Evolutionary conservation across 2,888 invertebrate species (phyloP).

Genomic region (Ommatoiulus sabulosus): DNA sequence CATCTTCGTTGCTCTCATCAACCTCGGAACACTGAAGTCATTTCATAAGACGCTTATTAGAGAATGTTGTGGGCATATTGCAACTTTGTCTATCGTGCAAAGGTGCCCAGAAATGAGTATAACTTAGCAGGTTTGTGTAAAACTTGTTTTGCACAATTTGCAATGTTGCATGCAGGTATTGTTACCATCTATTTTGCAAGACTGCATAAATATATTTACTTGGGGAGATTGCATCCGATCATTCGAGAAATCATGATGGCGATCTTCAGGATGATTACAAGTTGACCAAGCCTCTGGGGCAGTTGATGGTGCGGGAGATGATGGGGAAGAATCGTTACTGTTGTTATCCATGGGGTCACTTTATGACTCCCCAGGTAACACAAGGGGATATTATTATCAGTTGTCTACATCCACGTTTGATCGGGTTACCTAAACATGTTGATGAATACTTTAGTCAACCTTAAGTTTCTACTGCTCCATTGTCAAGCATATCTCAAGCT

Average conservation of each 20-base stretch:
- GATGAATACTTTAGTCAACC: not conserved
- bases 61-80: not conserved
- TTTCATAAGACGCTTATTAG: not conserved
- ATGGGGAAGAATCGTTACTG: constrained; percentile 52
- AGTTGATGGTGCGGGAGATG: constrained; percentile 52
- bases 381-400: not conserved
- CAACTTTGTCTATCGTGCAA: not conserved
- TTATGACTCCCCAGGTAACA: constrained; percentile 26
- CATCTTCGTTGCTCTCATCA: not conserved
- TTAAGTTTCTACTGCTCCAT: too few species aligned
- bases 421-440: not conserved
- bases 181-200: not conserved
- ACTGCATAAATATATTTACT: not conserved
- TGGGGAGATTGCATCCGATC: constrained; percentile 25
- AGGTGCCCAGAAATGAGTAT: not conserved
- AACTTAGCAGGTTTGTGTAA: not conserved
- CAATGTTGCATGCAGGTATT: not conserved
- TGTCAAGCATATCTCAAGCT: too few species aligned
- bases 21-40: not conserved
- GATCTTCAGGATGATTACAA: constrained; percentile 40
- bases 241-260: not conserved
- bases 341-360: constrained; percentile 50
- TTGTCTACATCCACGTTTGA: not conserved
- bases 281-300: constrained; percentile 55
- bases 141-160: not conserved